Base-by-base conservation (phyloP, 2,888 invertebrate genomes). In the Neocrepidodera transversa region DNA sequence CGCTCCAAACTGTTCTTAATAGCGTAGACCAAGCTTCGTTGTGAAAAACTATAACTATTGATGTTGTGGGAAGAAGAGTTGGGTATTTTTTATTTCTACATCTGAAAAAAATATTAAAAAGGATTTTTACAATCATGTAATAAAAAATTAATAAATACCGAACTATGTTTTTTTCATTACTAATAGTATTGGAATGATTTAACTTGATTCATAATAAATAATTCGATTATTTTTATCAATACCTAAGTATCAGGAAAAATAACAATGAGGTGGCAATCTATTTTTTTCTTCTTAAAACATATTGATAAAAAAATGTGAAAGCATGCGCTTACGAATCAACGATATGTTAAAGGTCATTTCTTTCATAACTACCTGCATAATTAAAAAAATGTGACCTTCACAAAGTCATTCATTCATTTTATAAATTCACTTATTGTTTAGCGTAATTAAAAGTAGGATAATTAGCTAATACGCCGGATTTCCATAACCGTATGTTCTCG, bases 11-110 rank as follows among this genome's bases (percentile, higher is more conserved):
- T 0, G 98, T 98, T 49, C 98, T 84, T 63, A 98, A 83, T 14
- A 99, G 84, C 0, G 98, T 99, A 38, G 95, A 90, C 97, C 97
- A 98, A 0, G 98, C 98, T 80, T 99, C 98, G 80, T 99, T 99
- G 83, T 99, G 98, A 82, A 99, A 99, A 52, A 99, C 98, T 73
- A 99, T 97, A 62, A 99, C 95, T 72, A 99, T 94, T 73, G 95
- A 95, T 16, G 97, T 97, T 36, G 92, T 89, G 2, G 97, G 97
- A 73, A 98, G 83, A 65, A 90, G 82, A 43, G 85, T 84, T 35
- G 90, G 87, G 79, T 94, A 92, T 56, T 81, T 82, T 78, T 94
- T 95, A 71, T 82, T 85, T 79, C 90, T 91, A 79, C 95, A 95
- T 63, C 92, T 92, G 72, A 7, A 68, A 58, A 51, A 43, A 61